Evolutionary conservation across 1,140 invertebrate genomes (phyloP).

Genomic region (Asobara japonica): DNA sequence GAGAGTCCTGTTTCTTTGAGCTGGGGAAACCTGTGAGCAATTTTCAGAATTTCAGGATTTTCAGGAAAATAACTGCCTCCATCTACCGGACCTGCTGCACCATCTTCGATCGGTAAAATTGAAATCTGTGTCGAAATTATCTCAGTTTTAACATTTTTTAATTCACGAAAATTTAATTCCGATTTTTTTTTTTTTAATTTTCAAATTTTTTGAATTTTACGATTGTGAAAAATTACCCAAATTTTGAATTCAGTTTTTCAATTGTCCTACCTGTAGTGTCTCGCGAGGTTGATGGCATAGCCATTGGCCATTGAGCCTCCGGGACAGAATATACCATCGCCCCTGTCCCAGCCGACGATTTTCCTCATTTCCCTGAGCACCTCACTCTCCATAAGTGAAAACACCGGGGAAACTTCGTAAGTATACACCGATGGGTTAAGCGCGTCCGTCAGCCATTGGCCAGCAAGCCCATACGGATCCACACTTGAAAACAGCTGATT

Average conservation of each 20-base stretch:
- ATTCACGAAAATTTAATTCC: too few species aligned
- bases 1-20: slow-evolving; percentile 77
- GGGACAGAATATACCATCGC: slow-evolving; percentile 92
- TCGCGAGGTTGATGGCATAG: slow-evolving; percentile 91
- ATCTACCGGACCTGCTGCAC: too few species aligned
- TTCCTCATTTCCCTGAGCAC: slow-evolving; percentile 84
- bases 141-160: too few species aligned
- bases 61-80: too few species aligned
- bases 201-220: too few species aligned
- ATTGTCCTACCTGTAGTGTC: too few species aligned
- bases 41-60: too few species aligned
- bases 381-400: slow-evolving; percentile 86
- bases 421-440: slow-evolving; percentile 90
- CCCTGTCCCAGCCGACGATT: slow-evolving; percentile 86
- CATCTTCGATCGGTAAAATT: too few species aligned
- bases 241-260: too few species aligned
- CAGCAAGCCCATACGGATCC: slow-evolving; percentile 86
- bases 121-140: too few species aligned
- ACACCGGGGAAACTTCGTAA: slow-evolving; percentile 90
- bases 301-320: slow-evolving; percentile 96
- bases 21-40: slow-evolving; percentile 59
- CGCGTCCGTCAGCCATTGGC: slow-evolving; percentile 86
- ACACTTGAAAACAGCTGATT: slow-evolving; percentile 87
- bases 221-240: too few species aligned
- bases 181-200: too few species aligned